A percentile compares a stretch with the other conserved stretches of the same genome.
Conservation (phyloP, 2,113 vertebrate species). For the Malurus alboscapulatus region DNA sequence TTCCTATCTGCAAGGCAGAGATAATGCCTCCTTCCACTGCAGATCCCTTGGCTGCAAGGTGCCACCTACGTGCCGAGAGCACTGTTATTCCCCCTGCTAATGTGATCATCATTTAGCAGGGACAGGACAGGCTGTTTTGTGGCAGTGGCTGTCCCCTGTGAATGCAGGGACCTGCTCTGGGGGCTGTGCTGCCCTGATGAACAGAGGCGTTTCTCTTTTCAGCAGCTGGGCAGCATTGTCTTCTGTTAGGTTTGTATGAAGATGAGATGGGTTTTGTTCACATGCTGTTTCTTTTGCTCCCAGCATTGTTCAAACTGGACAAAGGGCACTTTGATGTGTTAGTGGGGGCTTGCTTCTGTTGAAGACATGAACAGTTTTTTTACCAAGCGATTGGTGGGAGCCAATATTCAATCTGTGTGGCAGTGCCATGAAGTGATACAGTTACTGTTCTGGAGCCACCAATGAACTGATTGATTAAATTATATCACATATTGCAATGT, state of each 20-base stretch:
- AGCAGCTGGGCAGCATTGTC: not conserved
- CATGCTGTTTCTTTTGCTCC: not conserved
- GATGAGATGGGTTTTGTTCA: conserved; percentile 61
- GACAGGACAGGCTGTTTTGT: not conserved
- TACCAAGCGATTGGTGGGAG: not conserved
- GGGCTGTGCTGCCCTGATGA: not conserved
- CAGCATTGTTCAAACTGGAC: conserved; percentile 29
- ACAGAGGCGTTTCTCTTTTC: conserved; percentile 16
- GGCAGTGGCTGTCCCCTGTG: not conserved
- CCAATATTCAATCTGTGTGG: not conserved
- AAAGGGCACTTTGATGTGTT: conserved; percentile 48
- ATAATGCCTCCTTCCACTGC: conserved; percentile 35
- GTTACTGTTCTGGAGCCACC: not conserved
- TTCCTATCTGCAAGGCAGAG: conserved; percentile 33
- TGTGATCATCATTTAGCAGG: not conserved
- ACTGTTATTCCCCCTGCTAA: not conserved
- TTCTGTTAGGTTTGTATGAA: conserved; percentile 34
- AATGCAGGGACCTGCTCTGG: not conserved
- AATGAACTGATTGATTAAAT: not conserved
- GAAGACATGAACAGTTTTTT: not conserved
- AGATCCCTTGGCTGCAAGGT: conserved; percentile 19
- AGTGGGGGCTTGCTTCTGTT: not conserved
- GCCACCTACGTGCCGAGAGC: not conserved
- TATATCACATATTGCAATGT: not conserved
- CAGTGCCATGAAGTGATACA: not conserved